Conservation (phyloP, 2,888 invertebrate genomes). For the Antheraea assamensis region DNA sequence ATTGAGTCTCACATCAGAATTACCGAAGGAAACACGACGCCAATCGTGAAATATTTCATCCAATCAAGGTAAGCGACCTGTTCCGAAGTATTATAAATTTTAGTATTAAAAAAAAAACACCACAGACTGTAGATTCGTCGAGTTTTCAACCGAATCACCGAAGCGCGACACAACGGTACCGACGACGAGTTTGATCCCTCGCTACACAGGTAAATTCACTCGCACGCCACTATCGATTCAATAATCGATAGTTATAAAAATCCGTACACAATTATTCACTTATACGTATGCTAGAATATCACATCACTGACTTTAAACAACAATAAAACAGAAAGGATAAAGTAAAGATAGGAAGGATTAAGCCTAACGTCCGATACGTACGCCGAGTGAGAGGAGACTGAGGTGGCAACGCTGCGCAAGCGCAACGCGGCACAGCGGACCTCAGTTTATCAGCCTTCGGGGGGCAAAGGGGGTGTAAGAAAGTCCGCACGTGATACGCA, state of each 20-base stretch:
- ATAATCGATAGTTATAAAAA: slow-evolving; percentile 39
- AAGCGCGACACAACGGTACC: slow-evolving; percentile 76
- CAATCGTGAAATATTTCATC: slow-evolving; percentile 34
- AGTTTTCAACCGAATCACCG: slow-evolving; percentile 76
- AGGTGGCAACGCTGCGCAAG: slow-evolving; percentile 68
- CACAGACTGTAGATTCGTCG: slow-evolving; percentile 72
- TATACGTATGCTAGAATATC: slow-evolving; percentile 31
- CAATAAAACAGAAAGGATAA: neutral
- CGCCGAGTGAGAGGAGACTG: slow-evolving; percentile 63
- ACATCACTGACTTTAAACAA: slow-evolving; percentile 50
- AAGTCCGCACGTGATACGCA: slow-evolving; percentile 73
- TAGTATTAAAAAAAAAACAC: slow-evolving; percentile 57
- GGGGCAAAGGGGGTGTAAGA: slow-evolving; percentile 66
- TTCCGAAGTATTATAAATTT: slow-evolving; percentile 70
- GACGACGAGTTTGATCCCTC: slow-evolving; percentile 27
- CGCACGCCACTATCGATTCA: slow-evolving; percentile 33
- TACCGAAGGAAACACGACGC: slow-evolving; percentile 15
- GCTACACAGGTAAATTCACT: slow-evolving; percentile 40
- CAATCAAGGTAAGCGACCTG: slow-evolving; percentile 77
- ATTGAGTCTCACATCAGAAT: neutral
- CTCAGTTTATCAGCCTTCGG: slow-evolving; percentile 74
- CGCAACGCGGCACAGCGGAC: slow-evolving; percentile 57
- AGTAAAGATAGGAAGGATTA: neutral
- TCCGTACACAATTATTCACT: slow-evolving; percentile 21
- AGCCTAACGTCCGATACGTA: slow-evolving; percentile 51